phyloP scores from a whole-genome alignment of 23 tunicate species.

The Aplidium turbinatum region DNA sequence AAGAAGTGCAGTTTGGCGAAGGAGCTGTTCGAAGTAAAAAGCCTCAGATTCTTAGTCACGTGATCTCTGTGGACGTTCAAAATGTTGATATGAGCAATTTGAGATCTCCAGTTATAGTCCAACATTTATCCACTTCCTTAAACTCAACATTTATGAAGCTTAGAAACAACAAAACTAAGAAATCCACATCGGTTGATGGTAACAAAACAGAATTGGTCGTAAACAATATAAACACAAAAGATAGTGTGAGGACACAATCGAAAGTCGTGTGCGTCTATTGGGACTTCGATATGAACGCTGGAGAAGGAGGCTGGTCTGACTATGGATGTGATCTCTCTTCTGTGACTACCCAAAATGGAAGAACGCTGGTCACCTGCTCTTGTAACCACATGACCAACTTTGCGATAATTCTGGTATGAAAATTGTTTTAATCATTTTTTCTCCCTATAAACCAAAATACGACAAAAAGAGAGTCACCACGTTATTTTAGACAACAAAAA shows the following conservation, averaged over 20 bases:
- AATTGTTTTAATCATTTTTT: background rate
- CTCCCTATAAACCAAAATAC: background rate
- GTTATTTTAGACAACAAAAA: too few species aligned
- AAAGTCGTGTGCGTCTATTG: constrained; percentile 55
- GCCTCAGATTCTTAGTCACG: constrained; percentile 43
- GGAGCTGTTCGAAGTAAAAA: constrained; percentile 15
- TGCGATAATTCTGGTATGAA: constrained; percentile 67
- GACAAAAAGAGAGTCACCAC: background rate
- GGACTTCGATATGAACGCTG: constrained; percentile 39
- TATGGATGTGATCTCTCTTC: constrained; percentile 39
- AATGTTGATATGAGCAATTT: constrained; percentile 45
- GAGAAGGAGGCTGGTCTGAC: constrained; percentile 50
- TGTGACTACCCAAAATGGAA: background rate
- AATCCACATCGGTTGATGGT: background rate
- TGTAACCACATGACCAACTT: constrained; percentile 93
- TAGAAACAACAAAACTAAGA: background rate
- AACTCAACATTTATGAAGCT: background rate
- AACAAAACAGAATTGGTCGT: background rate
- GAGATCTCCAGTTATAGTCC: constrained; percentile 33
- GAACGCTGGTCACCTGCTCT: constrained; percentile 36
- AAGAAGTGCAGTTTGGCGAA: constrained; percentile 46
- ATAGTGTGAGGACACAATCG: background rate
- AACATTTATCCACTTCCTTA: constrained; percentile 2
- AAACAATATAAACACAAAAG: background rate
- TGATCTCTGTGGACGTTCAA: constrained; percentile 58